A percentile compares a stretch with the other conserved stretches of the same genome.
These are phyloP conservation scores for Tamandua tetradactyla DNA, from an alignment of 2,797 vertebrate species.

Conservation along the genomic window DNA sequence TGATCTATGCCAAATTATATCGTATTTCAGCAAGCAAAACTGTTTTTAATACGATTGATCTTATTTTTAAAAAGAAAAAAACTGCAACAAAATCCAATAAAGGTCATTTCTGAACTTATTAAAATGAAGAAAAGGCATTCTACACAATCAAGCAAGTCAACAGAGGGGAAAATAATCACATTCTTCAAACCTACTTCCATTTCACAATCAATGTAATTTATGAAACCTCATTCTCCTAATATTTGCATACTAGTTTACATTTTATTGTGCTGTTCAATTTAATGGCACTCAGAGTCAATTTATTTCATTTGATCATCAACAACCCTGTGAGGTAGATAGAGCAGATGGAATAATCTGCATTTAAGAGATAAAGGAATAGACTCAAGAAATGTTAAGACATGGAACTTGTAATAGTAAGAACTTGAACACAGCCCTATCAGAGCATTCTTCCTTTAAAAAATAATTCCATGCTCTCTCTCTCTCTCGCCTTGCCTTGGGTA, in stretches of 20 bases:
- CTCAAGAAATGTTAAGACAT: neutral
- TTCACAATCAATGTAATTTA: neutral
- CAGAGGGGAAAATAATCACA: neutral
- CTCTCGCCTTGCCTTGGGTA: neutral
- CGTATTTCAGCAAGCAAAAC: constrained; percentile 37
- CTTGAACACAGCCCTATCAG: neutral
- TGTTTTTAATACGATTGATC: neutral
- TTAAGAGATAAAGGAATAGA: neutral
- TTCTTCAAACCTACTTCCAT: neutral
- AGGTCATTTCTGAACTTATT: constrained; percentile 22
- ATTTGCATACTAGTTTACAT: neutral
- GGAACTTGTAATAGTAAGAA: neutral
- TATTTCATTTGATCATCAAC: neutral
- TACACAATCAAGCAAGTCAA: neutral
- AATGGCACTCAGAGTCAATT: neutral
- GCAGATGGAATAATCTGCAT: neutral
- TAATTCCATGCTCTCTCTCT: neutral
- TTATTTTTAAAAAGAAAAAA: constrained; percentile 9
- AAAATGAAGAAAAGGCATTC: neutral
- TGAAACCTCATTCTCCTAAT: neutral
- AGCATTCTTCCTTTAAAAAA: neutral
- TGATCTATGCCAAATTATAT: constrained; percentile 9
- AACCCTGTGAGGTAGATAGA: constrained; percentile 6
- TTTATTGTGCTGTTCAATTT: neutral
- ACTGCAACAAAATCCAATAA: neutral